Conservation (phyloP, 1,140 invertebrate species). For the Apis cerana region DNA sequence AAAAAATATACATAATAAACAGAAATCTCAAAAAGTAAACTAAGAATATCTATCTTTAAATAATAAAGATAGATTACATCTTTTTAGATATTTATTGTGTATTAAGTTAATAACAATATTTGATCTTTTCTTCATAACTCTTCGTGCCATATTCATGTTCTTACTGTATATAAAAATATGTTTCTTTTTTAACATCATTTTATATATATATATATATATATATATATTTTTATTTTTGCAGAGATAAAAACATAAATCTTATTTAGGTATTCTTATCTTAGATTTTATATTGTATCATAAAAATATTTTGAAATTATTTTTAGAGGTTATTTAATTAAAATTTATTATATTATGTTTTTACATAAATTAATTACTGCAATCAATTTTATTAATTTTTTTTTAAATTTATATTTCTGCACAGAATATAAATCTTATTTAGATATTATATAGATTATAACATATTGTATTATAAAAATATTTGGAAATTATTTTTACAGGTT, state of each 20-base stretch:
- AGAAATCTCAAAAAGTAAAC: slow-evolving; percentile 43
- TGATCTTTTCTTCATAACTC: slow-evolving; percentile 42
- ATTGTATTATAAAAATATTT: slow-evolving; percentile 14
- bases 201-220: slow-evolving; percentile 16
- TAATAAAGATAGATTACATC: slow-evolving; percentile 50
- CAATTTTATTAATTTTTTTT: background rate
- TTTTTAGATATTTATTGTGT: slow-evolving; percentile 53
- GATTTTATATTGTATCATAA: slow-evolving; percentile 1
- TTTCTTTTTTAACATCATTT: slow-evolving; percentile 19
- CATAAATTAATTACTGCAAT: slow-evolving; percentile 2
- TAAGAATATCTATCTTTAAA: slow-evolving; percentile 51
- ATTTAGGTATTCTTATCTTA: slow-evolving; percentile 13
- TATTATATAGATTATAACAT: slow-evolving; percentile 1
- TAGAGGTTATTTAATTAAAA: slow-evolving; percentile 20
- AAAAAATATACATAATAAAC: slow-evolving; percentile 49
- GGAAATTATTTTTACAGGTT: slow-evolving; percentile 12
- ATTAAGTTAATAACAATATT: slow-evolving; percentile 40
- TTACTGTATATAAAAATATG: slow-evolving; percentile 46
- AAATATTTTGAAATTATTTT: slow-evolving; percentile 13
- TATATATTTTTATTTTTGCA: slow-evolving; percentile 25
- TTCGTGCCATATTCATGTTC: slow-evolving; percentile 58
- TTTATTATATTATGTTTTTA: slow-evolving; percentile 39
- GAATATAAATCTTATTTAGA: slow-evolving; percentile 17
- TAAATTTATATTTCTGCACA: slow-evolving; percentile 31
- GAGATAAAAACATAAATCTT: slow-evolving; percentile 13